Evolutionary conservation across 2,888 invertebrate genomes (phyloP), one percentile per base, ranked within the genome.

Genomic region (Hoplodrina ambigua): DNA sequence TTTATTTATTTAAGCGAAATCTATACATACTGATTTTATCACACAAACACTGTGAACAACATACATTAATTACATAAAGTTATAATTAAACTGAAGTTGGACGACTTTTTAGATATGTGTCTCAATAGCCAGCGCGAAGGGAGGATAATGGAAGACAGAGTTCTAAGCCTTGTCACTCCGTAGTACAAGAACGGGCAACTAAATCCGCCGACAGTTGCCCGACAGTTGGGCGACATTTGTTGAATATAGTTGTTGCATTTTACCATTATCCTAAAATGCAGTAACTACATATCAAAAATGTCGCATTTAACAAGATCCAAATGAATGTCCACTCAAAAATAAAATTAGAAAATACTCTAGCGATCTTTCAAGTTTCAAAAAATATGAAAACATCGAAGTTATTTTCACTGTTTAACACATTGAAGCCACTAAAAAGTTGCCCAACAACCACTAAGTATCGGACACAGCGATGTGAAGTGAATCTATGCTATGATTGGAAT

Each of bases 1-100:
- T 91, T 75, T 88, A 89, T 93, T 93, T 92, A 91, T 91, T 91
- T 89, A 94, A 93, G 93, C 94, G 88, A 93, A 90, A 90, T 90
- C 90, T 93, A 94, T 91, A 91, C 87, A 91, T 91, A 92, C 85
- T 87, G 90, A 82, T 90, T 88, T 88, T 86, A 87, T 89, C 89
- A 88, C 89, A 89, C 88, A 80, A 85, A 89, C 85, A 86, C 83
- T 87, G 89, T 90, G 89, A 90, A 85, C 85, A 85, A 87, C 87
- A 85, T 86, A 82, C 83, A 83, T 76, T 86, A 81, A 82, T 76
- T 72, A 82, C 66, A 71, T 76, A 69, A 54, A 68, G 58, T 72
- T 80, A 74, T 75, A 77, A 76, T 66, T 65, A 73, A 67, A 69
- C 17, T 54, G 53, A 59, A 54, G 74, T 79, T 81, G 74, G 78